phyloP scores from a whole-genome alignment of 2,113 vertebrate genomes.

The Cyanoliseus patagonus region DNA sequence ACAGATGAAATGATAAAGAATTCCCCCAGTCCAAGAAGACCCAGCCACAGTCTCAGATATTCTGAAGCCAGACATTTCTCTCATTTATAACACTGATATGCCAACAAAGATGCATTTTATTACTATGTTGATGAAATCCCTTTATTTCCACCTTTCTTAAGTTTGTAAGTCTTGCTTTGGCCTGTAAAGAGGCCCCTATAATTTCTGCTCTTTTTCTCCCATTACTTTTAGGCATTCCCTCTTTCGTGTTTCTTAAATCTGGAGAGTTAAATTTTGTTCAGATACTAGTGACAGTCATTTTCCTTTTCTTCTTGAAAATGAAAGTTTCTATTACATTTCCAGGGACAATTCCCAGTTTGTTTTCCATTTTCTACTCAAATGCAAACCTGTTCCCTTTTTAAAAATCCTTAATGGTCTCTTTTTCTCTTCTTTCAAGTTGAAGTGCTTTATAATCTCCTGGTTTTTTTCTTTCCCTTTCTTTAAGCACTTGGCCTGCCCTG shows the following conservation, averaged over 20 bases:
- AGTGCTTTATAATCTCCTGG: not conserved
- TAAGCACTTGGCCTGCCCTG: not conserved
- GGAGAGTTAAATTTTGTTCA: not conserved
- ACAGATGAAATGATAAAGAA: not conserved
- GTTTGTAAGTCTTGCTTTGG: not conserved
- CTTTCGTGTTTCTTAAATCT: not conserved
- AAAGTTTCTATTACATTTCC: not conserved
- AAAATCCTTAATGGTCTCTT: not conserved
- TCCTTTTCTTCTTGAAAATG: not conserved
- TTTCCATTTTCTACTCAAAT: not conserved
- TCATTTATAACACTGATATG: not conserved
- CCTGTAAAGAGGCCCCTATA: not conserved
- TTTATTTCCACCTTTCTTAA: not conserved
- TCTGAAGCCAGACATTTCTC: not conserved
- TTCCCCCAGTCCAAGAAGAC: not conserved
- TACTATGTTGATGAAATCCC: not conserved
- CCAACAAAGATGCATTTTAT: not conserved
- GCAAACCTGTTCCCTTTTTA: not conserved
- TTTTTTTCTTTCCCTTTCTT: not conserved
- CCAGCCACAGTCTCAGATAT: not conserved
- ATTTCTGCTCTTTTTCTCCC: not conserved
- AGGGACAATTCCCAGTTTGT: not conserved
- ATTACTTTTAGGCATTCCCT: not conserved
- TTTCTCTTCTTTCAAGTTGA: not conserved
- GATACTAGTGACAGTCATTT: not conserved